A percentile compares a stretch with the other conserved stretches of the same genome.
phyloP scores from a whole-genome alignment of 1,140 invertebrate genomes.

The Aphelinus atriplicis region DNA sequence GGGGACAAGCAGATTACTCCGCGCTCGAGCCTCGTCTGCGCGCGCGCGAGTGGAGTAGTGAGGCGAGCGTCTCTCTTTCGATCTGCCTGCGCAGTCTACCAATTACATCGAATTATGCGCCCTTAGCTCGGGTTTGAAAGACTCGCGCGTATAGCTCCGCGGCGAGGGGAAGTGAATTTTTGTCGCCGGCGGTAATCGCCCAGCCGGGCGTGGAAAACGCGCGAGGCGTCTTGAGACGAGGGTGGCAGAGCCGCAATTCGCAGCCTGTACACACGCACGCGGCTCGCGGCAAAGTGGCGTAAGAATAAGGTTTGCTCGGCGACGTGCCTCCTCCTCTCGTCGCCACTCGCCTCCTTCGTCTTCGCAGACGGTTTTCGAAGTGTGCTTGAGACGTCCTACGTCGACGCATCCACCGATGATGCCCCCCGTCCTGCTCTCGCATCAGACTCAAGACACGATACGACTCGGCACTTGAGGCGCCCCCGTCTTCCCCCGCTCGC shows the following conservation, averaged over 20 bases:
- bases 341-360: background rate
- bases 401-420: background rate
- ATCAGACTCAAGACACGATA: conserved; percentile 48
- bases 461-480: conserved; percentile 54
- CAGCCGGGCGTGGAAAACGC: conserved; percentile 36
- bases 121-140: too few species aligned
- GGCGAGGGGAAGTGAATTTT: too few species aligned
- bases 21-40: too few species aligned
- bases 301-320: conserved; percentile 65
- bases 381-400: too few species aligned
- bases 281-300: conserved; percentile 59
- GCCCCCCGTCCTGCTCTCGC: conserved; percentile 36
- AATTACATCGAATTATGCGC: too few species aligned
- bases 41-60: too few species aligned
- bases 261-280: conserved; percentile 46
- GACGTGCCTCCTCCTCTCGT: conserved; percentile 40
- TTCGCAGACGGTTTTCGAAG: background rate
- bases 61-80: too few species aligned
- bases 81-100: too few species aligned
- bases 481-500: conserved; percentile 12
- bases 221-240: conserved; percentile 42
- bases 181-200: too few species aligned
- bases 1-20: background rate
- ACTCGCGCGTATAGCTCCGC: too few species aligned
- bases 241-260: conserved; percentile 1